Evolutionary conservation across 1,140 invertebrate species (phyloP).

Genomic region (Mizuhopecten yessoensis): DNA sequence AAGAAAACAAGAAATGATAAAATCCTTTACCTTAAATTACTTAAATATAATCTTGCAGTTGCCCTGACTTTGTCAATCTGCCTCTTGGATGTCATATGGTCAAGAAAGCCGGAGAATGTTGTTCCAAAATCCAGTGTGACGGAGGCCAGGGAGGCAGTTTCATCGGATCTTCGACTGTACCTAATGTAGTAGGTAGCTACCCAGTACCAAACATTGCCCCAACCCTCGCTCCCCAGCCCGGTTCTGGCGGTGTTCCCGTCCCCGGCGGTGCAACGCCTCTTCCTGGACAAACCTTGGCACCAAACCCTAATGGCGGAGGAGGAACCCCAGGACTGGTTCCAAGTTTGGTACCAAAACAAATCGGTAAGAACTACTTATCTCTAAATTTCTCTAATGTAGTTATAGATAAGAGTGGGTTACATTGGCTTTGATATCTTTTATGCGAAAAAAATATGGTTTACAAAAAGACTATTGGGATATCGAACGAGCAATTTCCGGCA

Average conservation of each 20-base stretch:
- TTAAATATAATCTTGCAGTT: too few relatives aligned
- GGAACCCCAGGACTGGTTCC: constrained; percentile 37
- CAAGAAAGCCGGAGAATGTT: constrained; percentile 72
- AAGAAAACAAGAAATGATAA: too few relatives aligned
- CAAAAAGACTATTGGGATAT: too few relatives aligned
- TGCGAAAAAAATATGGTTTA: too few relatives aligned
- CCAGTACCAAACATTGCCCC: constrained; percentile 57
- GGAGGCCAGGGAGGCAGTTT: constrained; percentile 66
- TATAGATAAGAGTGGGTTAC: too few relatives aligned
- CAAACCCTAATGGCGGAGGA: constrained; percentile 40
- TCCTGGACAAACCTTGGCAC: background rate
- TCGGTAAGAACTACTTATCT: constrained; percentile 52
- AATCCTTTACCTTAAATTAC: too few relatives aligned
- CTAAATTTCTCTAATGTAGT: too few relatives aligned
- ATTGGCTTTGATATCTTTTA: too few relatives aligned
- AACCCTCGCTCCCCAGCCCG: constrained; percentile 50
- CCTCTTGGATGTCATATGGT: constrained; percentile 69
- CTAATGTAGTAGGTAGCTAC: constrained; percentile 55
- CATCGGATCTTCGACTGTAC: constrained; percentile 67
- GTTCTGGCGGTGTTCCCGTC: constrained; percentile 37
- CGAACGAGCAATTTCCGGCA: too few relatives aligned
- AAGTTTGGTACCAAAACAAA: constrained; percentile 50
- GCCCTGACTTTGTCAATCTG: constrained; percentile 73
- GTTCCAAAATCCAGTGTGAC: constrained; percentile 69
- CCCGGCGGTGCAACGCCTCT: background rate